Conservation (phyloP, 2,888 invertebrate genomes). For the Rotaria magnacalcarata region DNA sequence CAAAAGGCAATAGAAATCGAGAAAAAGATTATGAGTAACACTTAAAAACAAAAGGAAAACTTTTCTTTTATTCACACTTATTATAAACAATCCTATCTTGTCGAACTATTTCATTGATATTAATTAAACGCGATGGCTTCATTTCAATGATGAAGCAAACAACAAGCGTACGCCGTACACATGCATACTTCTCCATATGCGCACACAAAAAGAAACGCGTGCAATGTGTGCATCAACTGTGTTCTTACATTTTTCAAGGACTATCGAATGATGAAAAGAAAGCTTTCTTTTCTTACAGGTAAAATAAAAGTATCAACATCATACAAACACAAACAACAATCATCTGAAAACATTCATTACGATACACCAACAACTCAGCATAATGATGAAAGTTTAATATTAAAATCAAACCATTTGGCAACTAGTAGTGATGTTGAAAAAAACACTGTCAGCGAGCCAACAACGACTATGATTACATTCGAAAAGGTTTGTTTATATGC, state of each 20-base stretch:
- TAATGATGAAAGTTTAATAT: background rate
- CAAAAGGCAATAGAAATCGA: no score
- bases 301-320: background rate
- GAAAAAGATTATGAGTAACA: no score
- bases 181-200: background rate
- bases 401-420: background rate
- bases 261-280: constrained; percentile 3
- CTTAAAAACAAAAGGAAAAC: no score
- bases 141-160: background rate
- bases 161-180: background rate
- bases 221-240: background rate
- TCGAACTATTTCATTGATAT: no score
- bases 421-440: background rate
- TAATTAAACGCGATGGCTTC: no score
- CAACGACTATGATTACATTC: background rate
- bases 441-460: background rate
- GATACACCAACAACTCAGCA: background rate
- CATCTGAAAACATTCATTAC: background rate
- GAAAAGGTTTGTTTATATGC: background rate
- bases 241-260: background rate
- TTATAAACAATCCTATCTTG: no score
- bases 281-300: background rate
- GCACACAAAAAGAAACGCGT: background rate
- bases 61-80: no score
- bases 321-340: background rate